phyloP scores from a whole-genome alignment of 2,113 vertebrate species.

The Thermophis baileyi region DNA sequence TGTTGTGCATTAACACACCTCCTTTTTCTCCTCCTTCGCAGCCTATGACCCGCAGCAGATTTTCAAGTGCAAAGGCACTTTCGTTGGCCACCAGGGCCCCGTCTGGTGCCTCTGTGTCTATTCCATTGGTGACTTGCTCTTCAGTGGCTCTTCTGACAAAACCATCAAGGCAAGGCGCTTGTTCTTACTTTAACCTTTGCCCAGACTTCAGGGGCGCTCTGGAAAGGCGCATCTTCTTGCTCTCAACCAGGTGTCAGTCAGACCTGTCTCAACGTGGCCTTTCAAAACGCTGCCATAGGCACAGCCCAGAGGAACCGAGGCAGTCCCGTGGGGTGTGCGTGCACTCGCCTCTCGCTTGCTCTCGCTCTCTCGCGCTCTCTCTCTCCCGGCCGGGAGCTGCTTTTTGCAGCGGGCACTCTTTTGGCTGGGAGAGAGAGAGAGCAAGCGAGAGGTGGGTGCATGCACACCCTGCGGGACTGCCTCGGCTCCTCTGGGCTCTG shows the following conservation, averaged over 20 bases:
- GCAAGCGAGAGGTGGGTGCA: no score
- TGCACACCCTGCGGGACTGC: no score
- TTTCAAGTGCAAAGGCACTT: conserved; percentile 99
- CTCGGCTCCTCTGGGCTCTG: no score
- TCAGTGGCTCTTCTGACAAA: conserved; percentile 98
- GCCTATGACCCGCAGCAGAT: conserved; percentile 99
- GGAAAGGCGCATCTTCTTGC: neutral
- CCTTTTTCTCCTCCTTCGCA: conserved; percentile 46
- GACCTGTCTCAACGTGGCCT: neutral
- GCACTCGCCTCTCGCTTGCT: no score
- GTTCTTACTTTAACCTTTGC: neutral
- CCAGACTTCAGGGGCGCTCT: accelerated
- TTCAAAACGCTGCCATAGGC: no score
- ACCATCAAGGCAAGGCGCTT: conserved; percentile 89
- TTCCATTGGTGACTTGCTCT: conserved; percentile 95
- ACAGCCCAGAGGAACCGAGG: no score
- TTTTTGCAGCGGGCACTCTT: no score
- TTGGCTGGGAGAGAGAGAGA: no score
- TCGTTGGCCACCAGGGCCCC: conserved; percentile 96
- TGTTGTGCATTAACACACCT: conserved; percentile 3
- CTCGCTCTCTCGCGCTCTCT: no score
- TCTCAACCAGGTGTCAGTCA: neutral
- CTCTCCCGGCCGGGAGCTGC: no score
- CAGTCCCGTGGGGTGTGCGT: no score
- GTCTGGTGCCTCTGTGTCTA: conserved; percentile 99